Evolutionary conservation across 2,113 vertebrate species (phyloP), one percentile per base, ranked within the genome.

Genomic region (Strigops habroptila): DNA sequence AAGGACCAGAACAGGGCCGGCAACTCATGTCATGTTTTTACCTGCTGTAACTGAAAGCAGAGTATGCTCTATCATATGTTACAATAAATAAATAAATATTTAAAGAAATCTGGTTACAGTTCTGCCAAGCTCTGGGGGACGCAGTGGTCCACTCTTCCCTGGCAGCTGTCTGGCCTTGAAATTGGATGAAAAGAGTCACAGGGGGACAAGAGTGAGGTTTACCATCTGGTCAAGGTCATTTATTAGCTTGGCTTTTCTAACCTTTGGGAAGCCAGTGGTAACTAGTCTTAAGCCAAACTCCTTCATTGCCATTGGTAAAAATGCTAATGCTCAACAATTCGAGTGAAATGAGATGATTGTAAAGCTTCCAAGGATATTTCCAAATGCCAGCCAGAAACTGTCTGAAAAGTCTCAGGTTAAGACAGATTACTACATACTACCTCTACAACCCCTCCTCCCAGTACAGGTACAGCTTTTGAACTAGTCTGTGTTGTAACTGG

Each of bases 251-350:
- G 46, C 31, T 95, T 73, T 57, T 82, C 51, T 68, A 60, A 52
- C 77, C 44, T 46, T 69, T 57, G 18, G 55, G 67, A 96, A 94
- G 44, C 18, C 69, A 65, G 37, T 53, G 71, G 31, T 46, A 80
- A 41, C 77, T 59, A 76, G 39, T 63, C 51, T 71, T 46, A 80
- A 93, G 18, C 31, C 69, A 93, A 71, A 86, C 19, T 69, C 28
- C n/a, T 82, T 59, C 41, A 84, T 48, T 91, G 68, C 70, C 80
- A 85, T 65, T 63, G 73, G 73, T 89, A 88, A 84, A 93, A 95
- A 57, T 27, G 24, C 27, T 53, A 88, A 89, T 4, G 3, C 25
- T 57, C 65, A 73, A 16, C 43, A 67, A 73, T 62, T 74, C 8
- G 3, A 83, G 21, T 48, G 68, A 91, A 94, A 76, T 73, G 11